A percentile compares a stretch with the other conserved stretches of the same genome.
Evolutionary conservation across 2,113 vertebrate genomes (phyloP).

Genomic region (Rhinoderma darwinii): DNA sequence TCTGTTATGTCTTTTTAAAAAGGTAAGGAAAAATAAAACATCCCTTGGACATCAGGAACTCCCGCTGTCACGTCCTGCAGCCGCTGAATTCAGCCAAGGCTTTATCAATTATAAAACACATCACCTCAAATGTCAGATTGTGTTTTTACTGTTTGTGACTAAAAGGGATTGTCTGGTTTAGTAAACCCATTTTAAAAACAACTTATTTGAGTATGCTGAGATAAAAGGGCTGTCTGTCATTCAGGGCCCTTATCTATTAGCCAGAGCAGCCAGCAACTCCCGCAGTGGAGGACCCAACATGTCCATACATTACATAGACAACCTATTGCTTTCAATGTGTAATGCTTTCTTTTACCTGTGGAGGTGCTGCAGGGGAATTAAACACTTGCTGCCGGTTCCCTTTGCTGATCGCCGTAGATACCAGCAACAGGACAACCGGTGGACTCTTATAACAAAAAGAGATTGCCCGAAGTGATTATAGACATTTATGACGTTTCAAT

Average conservation of each 20-base stretch:
- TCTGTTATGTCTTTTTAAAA: conserved; percentile 13
- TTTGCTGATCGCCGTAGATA: neutral
- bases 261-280: too few species aligned
- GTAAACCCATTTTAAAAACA: neutral
- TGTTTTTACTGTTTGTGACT: neutral
- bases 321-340: neutral
- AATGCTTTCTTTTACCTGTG: neutral
- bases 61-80: neutral
- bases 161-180: neutral
- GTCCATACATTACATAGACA: too few species aligned
- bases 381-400: neutral
- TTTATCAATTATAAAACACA: neutral
- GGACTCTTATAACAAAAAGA: neutral
- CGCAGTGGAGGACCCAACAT: too few species aligned
- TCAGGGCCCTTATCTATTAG: too few species aligned
- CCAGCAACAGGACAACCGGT: neutral
- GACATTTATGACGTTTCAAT: too few species aligned
- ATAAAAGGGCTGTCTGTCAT: too few species aligned
- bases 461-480: too few species aligned
- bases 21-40: neutral
- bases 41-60: neutral
- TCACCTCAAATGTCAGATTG: neutral
- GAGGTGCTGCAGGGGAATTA: neutral
- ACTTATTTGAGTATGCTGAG: neutral
- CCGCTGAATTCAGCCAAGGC: neutral